These are phyloP conservation scores for Hololepta plana DNA, from an alignment of 2,888 invertebrate species.

Conservation along the genomic window DNA sequence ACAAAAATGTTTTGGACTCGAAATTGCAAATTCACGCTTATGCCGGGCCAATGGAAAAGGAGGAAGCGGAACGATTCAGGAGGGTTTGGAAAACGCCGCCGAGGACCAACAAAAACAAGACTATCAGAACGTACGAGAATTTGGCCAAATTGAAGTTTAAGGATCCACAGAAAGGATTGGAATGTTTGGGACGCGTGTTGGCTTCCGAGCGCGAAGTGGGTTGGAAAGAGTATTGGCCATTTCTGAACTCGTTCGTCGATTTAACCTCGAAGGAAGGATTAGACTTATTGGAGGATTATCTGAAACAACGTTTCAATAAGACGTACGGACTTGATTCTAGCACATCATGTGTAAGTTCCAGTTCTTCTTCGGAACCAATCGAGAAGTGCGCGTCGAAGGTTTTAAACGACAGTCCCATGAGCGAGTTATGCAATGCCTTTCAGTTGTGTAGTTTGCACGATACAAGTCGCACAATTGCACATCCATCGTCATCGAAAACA, in stretches of 20 bases:
- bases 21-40: constrained; percentile 64
- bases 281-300: constrained; percentile 50
- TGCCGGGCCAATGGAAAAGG: constrained; percentile 80
- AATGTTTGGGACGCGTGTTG: constrained; percentile 57
- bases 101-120: constrained; percentile 19
- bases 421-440: constrained; percentile 39
- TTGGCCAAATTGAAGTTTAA: constrained; percentile 19
- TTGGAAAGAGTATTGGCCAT: constrained; percentile 91
- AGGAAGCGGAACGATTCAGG: constrained; percentile 50
- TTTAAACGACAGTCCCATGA: constrained; percentile 32
- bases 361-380: not conserved
- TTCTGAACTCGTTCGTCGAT: constrained; percentile 66
- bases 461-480: no score
- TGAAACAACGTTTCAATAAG: constrained; percentile 20
- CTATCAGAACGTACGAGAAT: constrained; percentile 8
- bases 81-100: constrained; percentile 76
- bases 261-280: constrained; percentile 58
- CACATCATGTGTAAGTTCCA: not conserved
- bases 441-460: constrained; percentile 34
- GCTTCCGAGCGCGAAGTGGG: constrained; percentile 54
- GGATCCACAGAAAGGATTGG: constrained; percentile 78
- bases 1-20: constrained; percentile 46
- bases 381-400: not conserved
- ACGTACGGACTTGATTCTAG: not conserved
- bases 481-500: no score